These are phyloP conservation scores for Stenoptilia bipunctidactyla DNA, from an alignment of 2,888 invertebrate species.

Conservation along the genomic window DNA sequence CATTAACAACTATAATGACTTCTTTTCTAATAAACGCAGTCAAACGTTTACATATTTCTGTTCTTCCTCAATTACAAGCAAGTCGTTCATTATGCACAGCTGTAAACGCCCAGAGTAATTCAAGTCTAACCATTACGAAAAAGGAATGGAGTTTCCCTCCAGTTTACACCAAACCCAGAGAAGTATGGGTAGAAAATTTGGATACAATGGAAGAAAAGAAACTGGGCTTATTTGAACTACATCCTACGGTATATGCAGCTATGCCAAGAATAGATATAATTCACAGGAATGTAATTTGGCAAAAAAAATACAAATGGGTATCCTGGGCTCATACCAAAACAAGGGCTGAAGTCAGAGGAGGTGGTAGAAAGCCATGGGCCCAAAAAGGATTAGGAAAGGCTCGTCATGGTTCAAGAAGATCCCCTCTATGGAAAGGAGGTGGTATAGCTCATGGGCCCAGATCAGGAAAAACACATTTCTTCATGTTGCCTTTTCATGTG, in stretches of 20 bases:
- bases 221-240: constrained; percentile 88
- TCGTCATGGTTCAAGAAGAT: constrained; percentile 92
- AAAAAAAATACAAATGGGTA: constrained; percentile 83
- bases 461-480: constrained; percentile 91
- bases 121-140: constrained; percentile 33
- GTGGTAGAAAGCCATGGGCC: constrained; percentile 95
- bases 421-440: constrained; percentile 88
- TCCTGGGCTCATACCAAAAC: constrained; percentile 84
- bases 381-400: constrained; percentile 95
- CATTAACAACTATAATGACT: constrained; percentile 29
- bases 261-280: constrained; percentile 90
- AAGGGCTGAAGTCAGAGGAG: constrained; percentile 88
- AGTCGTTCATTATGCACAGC: constrained; percentile 29
- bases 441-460: constrained; percentile 92
- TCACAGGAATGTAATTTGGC: constrained; percentile 90
- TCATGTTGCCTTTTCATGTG: constrained; percentile 87
- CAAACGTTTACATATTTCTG: constrained; percentile 39
- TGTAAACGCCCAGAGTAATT: constrained; percentile 15
- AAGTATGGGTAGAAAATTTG: constrained; percentile 90
- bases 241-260: constrained; percentile 88
- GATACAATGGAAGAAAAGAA: constrained; percentile 82
- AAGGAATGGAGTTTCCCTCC: constrained; percentile 64
- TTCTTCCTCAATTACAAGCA: constrained; percentile 31
- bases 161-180: constrained; percentile 73
- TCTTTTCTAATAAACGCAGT: constrained; percentile 43